Evolutionary conservation across 1,140 invertebrate genomes (phyloP), one percentile per base, ranked within the genome.

Genomic region (Whitmania pigra): DNA sequence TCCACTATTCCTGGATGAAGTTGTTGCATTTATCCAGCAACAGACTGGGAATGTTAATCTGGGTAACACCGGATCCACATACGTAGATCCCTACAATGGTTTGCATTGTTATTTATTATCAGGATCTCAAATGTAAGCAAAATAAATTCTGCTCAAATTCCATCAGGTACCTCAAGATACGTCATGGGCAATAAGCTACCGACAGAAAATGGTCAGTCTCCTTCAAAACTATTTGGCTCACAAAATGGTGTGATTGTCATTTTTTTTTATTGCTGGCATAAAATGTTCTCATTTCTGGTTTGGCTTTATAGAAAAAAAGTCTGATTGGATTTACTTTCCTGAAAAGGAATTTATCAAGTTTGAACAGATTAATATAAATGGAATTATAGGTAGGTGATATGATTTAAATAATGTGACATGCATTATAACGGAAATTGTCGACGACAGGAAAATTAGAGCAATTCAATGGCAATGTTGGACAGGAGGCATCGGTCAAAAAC

Each of bases 21-120:
- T 97, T 36, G 92, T 92, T n/a, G 90, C 94, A 83, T 96, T 96
- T 80, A 94, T 97, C 73, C 85, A 93, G 20, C 89, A 88, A 74
- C 96, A 96, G 83, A 85, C 85, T 36, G 83, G 84, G 77, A 82
- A 81, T 49, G 78, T 80, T 22, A 78, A 78, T 22, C 72, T 82
- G 27, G 79, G 76, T 20, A 73, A 72, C 17, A 71, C 73, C 6
- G 54, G 43, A 49, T n/a, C 60, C 27, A 63, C 72, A 20, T 78
- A 75, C 69, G 69, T 74, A 43, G 84, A 85, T 77, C 84, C 84
- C 18, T 83, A 84, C 69, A 85, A 84, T 75, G 82, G 83, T 80
- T 67, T 53, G 55, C 72, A 74, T 86, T 74, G 90, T 92, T 85
- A 90, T 90, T 13, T 91, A 91, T 77, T 92, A 90, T 15, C 67